Evolutionary conservation across 2,888 invertebrate genomes (phyloP).

Genomic region (Drosophila meridiana): DNA sequence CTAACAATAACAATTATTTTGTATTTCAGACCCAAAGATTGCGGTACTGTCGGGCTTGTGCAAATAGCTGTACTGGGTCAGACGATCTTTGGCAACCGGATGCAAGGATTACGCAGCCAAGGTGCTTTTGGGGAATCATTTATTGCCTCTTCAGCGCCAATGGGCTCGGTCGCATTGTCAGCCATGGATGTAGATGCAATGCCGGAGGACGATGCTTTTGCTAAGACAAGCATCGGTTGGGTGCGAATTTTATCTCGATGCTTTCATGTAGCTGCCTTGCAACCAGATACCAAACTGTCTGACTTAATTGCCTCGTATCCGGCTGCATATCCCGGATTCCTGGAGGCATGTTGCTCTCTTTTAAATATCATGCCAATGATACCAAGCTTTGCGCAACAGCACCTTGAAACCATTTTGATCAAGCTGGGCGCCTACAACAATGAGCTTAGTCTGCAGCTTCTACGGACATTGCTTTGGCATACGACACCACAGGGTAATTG

Average conservation of each 20-base stretch:
- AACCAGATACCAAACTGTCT: constrained; percentile 82
- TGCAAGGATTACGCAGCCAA: constrained; percentile 59
- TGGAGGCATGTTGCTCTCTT: constrained; percentile 90
- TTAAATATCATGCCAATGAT: constrained; percentile 89
- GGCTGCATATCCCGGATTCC: constrained; percentile 88
- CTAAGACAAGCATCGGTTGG: constrained; percentile 92
- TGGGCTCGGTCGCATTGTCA: constrained; percentile 36
- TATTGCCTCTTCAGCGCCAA: constrained; percentile 45
- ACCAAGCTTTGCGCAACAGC: constrained; percentile 86
- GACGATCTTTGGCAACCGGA: constrained; percentile 90
- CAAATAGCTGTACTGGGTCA: constrained; percentile 94
- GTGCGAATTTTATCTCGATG: constrained; percentile 92
- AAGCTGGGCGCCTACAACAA: constrained; percentile 89
- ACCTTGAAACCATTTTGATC: constrained; percentile 89
- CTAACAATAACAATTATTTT: neutral
- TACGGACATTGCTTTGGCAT: constrained; percentile 87
- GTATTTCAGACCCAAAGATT: constrained; percentile 91
- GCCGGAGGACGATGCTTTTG: constrained; percentile 84
- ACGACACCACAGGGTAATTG: constrained; percentile 85
- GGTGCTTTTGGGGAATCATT: constrained; percentile 57
- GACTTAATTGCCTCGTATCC: constrained; percentile 87
- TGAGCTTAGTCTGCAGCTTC: constrained; percentile 87
- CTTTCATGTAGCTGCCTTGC: constrained; percentile 86
- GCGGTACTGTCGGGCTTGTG: constrained; percentile 94
- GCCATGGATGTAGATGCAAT: constrained; percentile 56